Conservation (phyloP, 2,888 invertebrate genomes). For the Heliconius cydno region DNA sequence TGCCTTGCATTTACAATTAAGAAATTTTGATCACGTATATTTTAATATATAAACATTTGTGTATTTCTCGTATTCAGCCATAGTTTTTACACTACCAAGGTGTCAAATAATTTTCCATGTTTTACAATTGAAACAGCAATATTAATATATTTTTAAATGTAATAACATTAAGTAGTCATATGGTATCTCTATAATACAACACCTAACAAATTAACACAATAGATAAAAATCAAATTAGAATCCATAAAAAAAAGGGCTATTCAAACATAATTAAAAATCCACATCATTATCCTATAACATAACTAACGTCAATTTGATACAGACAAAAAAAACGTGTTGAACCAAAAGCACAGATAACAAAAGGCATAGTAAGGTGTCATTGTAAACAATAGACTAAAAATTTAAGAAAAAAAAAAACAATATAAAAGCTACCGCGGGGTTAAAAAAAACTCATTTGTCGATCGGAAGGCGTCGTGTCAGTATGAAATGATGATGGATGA, state of each 20-base stretch:
- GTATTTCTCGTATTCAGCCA: too few species aligned
- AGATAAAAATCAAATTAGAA: conserved; percentile 7
- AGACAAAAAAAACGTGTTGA: conserved; percentile 30
- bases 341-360: conserved; percentile 41
- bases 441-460: conserved; percentile 65
- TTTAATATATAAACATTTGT: too few species aligned
- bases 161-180: neutral
- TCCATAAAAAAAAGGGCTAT: neutral
- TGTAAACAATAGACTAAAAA: conserved; percentile 43
- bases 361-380: conserved; percentile 40
- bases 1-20: too few species aligned
- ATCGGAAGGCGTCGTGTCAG: conserved; percentile 60
- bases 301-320: conserved; percentile 22
- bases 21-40: too few species aligned
- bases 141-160: neutral
- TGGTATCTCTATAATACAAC: neutral
- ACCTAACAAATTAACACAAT: conserved; percentile 12
- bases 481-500: conserved; percentile 69
- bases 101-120: too few species aligned
- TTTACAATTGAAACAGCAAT: too few species aligned
- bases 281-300: conserved; percentile 11
- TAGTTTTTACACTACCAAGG: too few species aligned
- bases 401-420: conserved; percentile 39
- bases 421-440: conserved; percentile 55
- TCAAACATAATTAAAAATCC: conserved; percentile 16